Evolutionary conservation across 2,113 vertebrate genomes (phyloP), one percentile per base, ranked within the genome.

Genomic region (Hemibates koningsi): DNA sequence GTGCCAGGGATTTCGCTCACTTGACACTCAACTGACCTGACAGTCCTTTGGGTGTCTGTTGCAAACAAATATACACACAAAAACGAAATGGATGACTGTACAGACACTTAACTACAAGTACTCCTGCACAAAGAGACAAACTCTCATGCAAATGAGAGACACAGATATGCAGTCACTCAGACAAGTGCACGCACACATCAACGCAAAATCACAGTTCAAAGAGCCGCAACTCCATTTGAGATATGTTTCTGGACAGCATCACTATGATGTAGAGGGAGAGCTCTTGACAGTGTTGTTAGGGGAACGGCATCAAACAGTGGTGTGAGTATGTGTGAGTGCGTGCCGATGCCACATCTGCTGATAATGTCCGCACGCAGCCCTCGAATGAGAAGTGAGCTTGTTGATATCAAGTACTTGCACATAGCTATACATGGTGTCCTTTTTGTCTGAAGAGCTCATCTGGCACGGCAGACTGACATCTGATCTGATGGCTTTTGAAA

Each of bases 241-340:
- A 93, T 88, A 89, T 54, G 87, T 63, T 54, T 93, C 91, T 93
- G 92, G 88, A 92, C 91, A 90, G 90, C 85, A 34, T 89, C 48
- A 19, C 85, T 78, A 41, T 93, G 91, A 93, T 93, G 90, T 88
- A 86, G 90, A 89, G 87, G 68, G 87, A 86, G 91, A 82, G 88
- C 89, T 90, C 92, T 93, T 88, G 81, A 91, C 86, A 88, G 87
- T 27, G 80, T 79, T 90, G 84, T 87, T 86, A 68, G 87, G 83
- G 90, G 87, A 94, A 88, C 79, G 13, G 89, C 90, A 90, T 94
- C 92, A 93, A 94, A 94, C 92, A 81, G 61, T 53, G 43, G 56
- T 41, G 81, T 63, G 84, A 36, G 91, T 81, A 24, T 61, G 61
- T 83, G 88, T 81, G 73, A 66, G 76, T 86, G 3, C 6, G 48